phyloP scores from a whole-genome alignment of 2,113 vertebrate genomes.

The Engraulis encrasicolus region DNA sequence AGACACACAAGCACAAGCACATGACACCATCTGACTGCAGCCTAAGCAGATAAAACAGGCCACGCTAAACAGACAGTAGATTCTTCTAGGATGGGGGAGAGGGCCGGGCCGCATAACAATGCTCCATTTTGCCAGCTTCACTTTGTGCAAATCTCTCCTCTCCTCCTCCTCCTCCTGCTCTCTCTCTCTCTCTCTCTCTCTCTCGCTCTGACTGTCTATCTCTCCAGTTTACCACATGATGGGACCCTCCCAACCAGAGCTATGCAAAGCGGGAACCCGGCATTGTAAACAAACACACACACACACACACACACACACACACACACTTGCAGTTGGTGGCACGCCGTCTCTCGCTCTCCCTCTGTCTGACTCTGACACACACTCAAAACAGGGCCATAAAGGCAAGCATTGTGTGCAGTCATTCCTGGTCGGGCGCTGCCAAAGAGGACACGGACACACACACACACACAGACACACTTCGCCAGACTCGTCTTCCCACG shows the following conservation, averaged over 20 bases:
- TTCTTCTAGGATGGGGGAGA: conserved; percentile 36
- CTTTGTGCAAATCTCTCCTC: not conserved
- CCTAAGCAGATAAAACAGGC: conserved; percentile 65
- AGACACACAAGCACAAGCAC: conserved; percentile 49
- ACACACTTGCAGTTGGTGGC: no score
- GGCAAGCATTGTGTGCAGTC: not conserved
- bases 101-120: conserved; percentile 55
- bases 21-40: conserved; percentile 63
- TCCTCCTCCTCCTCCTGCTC: conserved; percentile 27
- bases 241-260: conserved; percentile 68
- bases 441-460: not conserved
- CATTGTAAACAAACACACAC: conserved; percentile 68
- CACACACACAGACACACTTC: not conserved
- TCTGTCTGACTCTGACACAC: not conserved
- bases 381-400: not conserved
- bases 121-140: conserved; percentile 53
- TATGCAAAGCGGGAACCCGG: conserved; percentile 75
- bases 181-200: no score
- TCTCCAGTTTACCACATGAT: conserved; percentile 66
- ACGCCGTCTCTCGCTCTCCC: no score
- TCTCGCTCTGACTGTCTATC: conserved; percentile 54
- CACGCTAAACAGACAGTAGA: conserved; percentile 61
- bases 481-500: not conserved
- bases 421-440: not conserved
- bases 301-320: conserved; percentile 12